Conservation (phyloP, 2,113 vertebrate genomes). For the Oncorhynchus nerka region DNA sequence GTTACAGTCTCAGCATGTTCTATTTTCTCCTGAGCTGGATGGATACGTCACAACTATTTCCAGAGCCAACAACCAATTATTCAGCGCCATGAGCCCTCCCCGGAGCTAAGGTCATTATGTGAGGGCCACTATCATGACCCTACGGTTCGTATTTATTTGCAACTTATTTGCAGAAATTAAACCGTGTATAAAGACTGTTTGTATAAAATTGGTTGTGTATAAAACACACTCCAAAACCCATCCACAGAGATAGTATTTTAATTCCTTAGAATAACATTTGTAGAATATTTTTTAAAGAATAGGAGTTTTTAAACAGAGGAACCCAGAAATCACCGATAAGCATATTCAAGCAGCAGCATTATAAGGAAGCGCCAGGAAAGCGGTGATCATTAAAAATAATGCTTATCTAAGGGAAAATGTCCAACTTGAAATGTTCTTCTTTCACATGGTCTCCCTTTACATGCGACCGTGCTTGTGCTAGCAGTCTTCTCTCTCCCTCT, state of each 20-base stretch:
- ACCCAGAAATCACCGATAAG: constrained; percentile 59
- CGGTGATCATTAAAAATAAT: constrained; percentile 75
- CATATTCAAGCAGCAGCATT: constrained; percentile 51
- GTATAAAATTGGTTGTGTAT: constrained; percentile 29
- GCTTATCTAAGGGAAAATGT: constrained; percentile 77
- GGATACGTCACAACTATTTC: constrained; percentile 59
- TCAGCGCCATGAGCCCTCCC: constrained; percentile 55
- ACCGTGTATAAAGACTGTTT: constrained; percentile 4
- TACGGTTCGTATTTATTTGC: constrained; percentile 51
- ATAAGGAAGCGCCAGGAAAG: constrained; percentile 37
- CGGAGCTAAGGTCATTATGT: constrained; percentile 66
- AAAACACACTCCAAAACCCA: constrained; percentile 14
- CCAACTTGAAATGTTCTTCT: constrained; percentile 67
- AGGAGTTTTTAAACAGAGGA: constrained; percentile 36
- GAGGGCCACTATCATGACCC: constrained; percentile 56
- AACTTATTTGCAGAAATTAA: constrained; percentile 58
- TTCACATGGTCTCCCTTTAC: constrained; percentile 64
- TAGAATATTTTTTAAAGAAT: constrained; percentile 13
- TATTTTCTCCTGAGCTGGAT: constrained; percentile 55
- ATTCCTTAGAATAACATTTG: constrained; percentile 61
- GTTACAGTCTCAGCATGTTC: constrained; percentile 42
- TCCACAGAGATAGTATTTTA: constrained; percentile 25
- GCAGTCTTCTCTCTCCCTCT: constrained; percentile 53
- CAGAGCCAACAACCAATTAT: constrained; percentile 69
- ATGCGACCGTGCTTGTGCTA: constrained; percentile 61